A percentile compares a stretch with the other conserved stretches of the same genome.
Conservation (phyloP, 1,140 invertebrate species). For the Hyles vespertilio region DNA sequence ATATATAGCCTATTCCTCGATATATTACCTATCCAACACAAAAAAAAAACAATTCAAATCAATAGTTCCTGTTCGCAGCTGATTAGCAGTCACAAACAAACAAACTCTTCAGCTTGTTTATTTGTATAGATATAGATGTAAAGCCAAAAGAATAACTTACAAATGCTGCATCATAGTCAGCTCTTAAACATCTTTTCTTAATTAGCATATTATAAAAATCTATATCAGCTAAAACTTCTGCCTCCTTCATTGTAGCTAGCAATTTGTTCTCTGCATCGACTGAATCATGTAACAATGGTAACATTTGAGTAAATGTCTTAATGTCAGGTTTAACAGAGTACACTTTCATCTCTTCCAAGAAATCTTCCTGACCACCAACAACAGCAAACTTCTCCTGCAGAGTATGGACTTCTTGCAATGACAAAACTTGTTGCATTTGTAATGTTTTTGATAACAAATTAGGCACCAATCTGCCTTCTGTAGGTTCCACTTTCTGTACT, state of each 20-base stretch:
- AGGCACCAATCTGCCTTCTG: constrained; percentile 53
- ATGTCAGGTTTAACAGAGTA: constrained; percentile 83
- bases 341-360: constrained; percentile 83
- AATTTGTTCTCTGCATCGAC: constrained; percentile 81
- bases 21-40: too few species aligned
- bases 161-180: constrained; percentile 80
- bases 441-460: constrained; percentile 77
- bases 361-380: constrained; percentile 86
- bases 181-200: constrained; percentile 82
- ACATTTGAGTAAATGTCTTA: constrained; percentile 86
- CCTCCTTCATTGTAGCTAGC: constrained; percentile 76
- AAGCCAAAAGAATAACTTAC: constrained; percentile 66
- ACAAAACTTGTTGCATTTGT: constrained; percentile 77
- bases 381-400: constrained; percentile 83
- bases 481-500: constrained; percentile 3
- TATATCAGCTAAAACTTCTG: constrained; percentile 81
- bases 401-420: constrained; percentile 75
- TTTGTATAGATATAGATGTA: too few species aligned
- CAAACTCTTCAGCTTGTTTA: too few species aligned
- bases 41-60: too few species aligned
- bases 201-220: constrained; percentile 93
- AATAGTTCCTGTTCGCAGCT: too few species aligned
- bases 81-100: too few species aligned
- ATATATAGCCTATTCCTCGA: too few species aligned
- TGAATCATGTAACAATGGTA: constrained; percentile 83